Base-by-base conservation (phyloP, 1,140 invertebrate genomes). In the Macrocentrus cingulum region DNA sequence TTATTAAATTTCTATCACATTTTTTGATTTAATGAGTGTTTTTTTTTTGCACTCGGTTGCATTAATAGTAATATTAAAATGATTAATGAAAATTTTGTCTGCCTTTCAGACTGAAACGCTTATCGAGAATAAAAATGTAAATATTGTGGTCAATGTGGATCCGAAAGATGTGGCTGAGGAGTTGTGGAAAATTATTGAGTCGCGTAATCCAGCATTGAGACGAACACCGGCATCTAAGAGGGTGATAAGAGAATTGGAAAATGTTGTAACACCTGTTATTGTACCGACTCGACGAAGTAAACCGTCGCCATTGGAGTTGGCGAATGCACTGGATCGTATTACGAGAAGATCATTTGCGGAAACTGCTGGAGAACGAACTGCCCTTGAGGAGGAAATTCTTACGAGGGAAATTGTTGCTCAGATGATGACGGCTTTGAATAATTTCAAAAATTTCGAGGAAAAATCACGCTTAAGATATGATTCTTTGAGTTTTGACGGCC, bases 41-140 rank as follows among this genome's bases (percentile, higher is more conserved):
- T n/a, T n/a, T n/a, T n/a, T n/a, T n/a, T n/a, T n/a, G n/a, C n/a
- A n/a, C n/a, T n/a, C n/a, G n/a, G n/a, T n/a, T n/a, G n/a, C n/a
- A n/a, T n/a, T n/a, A n/a, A n/a, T n/a, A n/a, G n/a, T n/a, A n/a
- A n/a, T n/a, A n/a, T n/a, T n/a, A n/a, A n/a, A n/a, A n/a, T n/a
- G n/a, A n/a, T n/a, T n/a, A n/a, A n/a, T n/a, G n/a, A 18, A 20
- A 20, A 48, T 20, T 48, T 48, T 9, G 16, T 45, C 22, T 45
- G n/a, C n/a, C n/a, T 66, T 61, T 19, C 29, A 67, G 66, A 7
- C 13, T 32, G 42, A 55, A 2, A 59, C 60, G 1, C 6, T 64
- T 2, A 58, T 68, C 0, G 16, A 64, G n/a, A 70, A 70, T 23
- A 69, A 69, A 45, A 69, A 69, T 18, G 58, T 67, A 3, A 70